Evolutionary conservation across 2,888 invertebrate species (phyloP).

Genomic region (Hybos culiciformis): DNA sequence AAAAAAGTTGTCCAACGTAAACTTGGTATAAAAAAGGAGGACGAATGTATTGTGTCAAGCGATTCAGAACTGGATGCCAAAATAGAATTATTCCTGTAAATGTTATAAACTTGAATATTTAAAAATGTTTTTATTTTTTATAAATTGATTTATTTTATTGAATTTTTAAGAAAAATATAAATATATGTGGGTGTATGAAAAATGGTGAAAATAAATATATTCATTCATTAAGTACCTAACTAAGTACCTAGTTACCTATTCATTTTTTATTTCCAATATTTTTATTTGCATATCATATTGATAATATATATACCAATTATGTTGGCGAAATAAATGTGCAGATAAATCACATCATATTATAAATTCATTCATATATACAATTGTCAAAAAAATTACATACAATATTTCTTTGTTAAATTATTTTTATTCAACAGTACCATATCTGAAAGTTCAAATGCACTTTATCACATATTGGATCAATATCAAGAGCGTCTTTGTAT

Average conservation of each 20-base stretch:
- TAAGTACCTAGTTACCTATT: too few relatives aligned
- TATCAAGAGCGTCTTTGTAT: constrained; percentile 88
- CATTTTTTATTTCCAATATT: too few relatives aligned
- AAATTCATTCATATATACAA: background rate
- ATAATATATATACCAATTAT: background rate
- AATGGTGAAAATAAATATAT: background rate
- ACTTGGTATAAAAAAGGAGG: constrained; percentile 93
- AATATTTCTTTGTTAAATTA: constrained; percentile 89
- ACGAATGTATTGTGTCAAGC: constrained; percentile 89
- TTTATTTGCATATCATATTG: background rate
- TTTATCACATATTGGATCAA: constrained; percentile 78
- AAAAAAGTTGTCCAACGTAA: constrained; percentile 89
- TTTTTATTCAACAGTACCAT: constrained; percentile 11
- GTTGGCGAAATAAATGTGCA: background rate
- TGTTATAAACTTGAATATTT: background rate
- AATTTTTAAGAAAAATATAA: background rate
- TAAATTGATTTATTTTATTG: background rate
- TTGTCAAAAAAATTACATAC: constrained; percentile 35
- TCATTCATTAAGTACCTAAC: too few relatives aligned
- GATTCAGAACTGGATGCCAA: constrained; percentile 96
- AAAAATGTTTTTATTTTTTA: background rate
- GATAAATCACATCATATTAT: background rate
- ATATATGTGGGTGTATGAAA: background rate
- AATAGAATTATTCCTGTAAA: constrained; percentile 45
- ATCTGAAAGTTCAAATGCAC: constrained; percentile 73